Conservation (phyloP, 2,797 vertebrate genomes). For the Bradypodion pumilum region DNA sequence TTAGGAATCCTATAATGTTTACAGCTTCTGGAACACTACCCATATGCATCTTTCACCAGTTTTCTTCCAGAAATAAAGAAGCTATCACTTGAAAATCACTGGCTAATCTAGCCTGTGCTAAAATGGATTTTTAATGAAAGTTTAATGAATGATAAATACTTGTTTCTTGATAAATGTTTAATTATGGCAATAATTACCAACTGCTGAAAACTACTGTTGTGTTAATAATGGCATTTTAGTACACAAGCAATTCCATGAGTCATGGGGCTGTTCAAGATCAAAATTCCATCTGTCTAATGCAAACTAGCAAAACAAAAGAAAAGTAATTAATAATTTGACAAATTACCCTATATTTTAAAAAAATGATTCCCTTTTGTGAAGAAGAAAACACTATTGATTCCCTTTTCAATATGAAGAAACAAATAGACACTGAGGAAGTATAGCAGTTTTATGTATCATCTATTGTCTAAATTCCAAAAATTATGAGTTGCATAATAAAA, state of each 20-base stretch:
- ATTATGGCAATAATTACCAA: constrained; percentile 89
- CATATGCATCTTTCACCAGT: constrained; percentile 44
- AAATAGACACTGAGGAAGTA: constrained; percentile 48
- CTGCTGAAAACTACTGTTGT: constrained; percentile 87
- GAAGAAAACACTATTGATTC: constrained; percentile 51
- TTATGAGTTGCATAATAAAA: constrained; percentile 21
- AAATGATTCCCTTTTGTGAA: constrained; percentile 66
- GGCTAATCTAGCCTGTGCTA: constrained; percentile 78
- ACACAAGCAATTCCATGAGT: constrained; percentile 80
- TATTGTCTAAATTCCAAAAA: constrained; percentile 33
- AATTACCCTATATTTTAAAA: constrained; percentile 71
- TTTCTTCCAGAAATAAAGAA: constrained; percentile 75
- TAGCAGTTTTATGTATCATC: constrained; percentile 54
- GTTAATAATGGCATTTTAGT: constrained; percentile 85
- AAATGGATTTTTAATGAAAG: constrained; percentile 85
- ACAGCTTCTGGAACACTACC: constrained; percentile 49
- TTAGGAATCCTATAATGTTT: constrained; percentile 52
- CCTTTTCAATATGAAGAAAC: constrained; percentile 54
- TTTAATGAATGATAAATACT: constrained; percentile 89
- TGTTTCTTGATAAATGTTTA: constrained; percentile 87
- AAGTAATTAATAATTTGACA: constrained; percentile 82
- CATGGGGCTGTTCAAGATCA: constrained; percentile 78
- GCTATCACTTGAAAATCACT: constrained; percentile 78
- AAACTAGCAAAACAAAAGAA: constrained; percentile 80
- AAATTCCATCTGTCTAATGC: constrained; percentile 80